Evolutionary conservation across 2,888 invertebrate species (phyloP).

Genomic region (Peribatodes rhomboidaria): DNA sequence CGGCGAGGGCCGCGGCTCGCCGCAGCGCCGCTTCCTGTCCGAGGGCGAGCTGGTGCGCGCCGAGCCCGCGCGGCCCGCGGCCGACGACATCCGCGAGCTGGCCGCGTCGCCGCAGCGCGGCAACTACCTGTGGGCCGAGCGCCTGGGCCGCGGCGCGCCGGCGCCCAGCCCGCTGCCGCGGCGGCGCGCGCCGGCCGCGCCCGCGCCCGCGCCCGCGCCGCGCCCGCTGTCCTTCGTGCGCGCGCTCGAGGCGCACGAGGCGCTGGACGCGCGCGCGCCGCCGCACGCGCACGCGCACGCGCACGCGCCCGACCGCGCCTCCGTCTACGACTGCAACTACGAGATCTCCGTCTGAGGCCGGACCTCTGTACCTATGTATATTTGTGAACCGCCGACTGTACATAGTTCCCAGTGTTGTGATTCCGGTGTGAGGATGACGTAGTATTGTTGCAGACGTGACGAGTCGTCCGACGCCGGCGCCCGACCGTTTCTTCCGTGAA

Average conservation of each 20-base stretch:
- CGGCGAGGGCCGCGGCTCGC: slow-evolving; percentile 88
- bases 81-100: slow-evolving; percentile 94
- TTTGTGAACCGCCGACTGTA: slow-evolving; percentile 70
- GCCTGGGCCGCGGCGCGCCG: slow-evolving; percentile 66
- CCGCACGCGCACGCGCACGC: slow-evolving; percentile 89
- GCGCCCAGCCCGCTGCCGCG: slow-evolving; percentile 65
- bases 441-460: slow-evolving; percentile 50
- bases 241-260: slow-evolving; percentile 95
- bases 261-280: slow-evolving; percentile 91
- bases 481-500: slow-evolving; percentile 45
- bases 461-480: slow-evolving; percentile 46
- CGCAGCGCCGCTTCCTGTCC: slow-evolving; percentile 92
- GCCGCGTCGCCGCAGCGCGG: slow-evolving; percentile 94
- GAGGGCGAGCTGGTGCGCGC: slow-evolving; percentile 93
- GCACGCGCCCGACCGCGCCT: slow-evolving; percentile 92
- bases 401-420: slow-evolving; percentile 81
- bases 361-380: slow-evolving; percentile 77
- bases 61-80: slow-evolving; percentile 83
- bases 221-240: slow-evolving; percentile 96
- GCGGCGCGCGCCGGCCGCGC: slow-evolving; percentile 81
- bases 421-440: slow-evolving; percentile 68
- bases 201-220: slow-evolving; percentile 69
- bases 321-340: slow-evolving; percentile 97
- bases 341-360: slow-evolving; percentile 95
- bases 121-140: slow-evolving; percentile 85